These are phyloP conservation scores for Saccostrea cuccullata DNA, from an alignment of 1,140 invertebrate genomes.

Conservation along the genomic window DNA sequence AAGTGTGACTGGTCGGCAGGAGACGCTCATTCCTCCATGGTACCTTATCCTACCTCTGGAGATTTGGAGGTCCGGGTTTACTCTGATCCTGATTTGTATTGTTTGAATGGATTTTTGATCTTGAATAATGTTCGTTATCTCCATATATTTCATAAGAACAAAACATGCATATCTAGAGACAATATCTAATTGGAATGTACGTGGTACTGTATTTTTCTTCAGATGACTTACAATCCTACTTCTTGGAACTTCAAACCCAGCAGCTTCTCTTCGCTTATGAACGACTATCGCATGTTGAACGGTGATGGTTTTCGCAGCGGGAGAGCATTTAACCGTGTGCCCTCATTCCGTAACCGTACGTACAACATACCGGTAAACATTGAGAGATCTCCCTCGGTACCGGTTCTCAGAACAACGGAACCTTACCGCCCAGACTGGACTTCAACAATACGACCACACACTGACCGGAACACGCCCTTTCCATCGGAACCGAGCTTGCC, in stretches of 20 bases:
- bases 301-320: not conserved
- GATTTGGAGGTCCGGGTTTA: too few species aligned
- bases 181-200: too few species aligned
- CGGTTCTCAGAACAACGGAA: not conserved
- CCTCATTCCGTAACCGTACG: not conserved
- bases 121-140: too few species aligned
- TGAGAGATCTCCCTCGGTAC: not conserved
- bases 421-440: not conserved
- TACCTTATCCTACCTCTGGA: too few species aligned
- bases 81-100: too few species aligned
- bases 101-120: too few species aligned
- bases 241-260: not conserved
- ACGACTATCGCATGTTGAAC: not conserved
- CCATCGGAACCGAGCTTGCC: not conserved
- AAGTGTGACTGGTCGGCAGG: too few species aligned
- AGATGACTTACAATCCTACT: not conserved
- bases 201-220: not conserved
- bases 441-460: not conserved
- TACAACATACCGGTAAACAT: constrained; percentile 17
- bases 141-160: not conserved
- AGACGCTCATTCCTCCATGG: too few species aligned
- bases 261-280: not conserved
- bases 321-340: not conserved
- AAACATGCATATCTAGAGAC: not conserved
- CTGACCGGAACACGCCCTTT: not conserved